Conservation (phyloP, 2,113 vertebrate genomes). For the Hyperopisus bebe region DNA sequence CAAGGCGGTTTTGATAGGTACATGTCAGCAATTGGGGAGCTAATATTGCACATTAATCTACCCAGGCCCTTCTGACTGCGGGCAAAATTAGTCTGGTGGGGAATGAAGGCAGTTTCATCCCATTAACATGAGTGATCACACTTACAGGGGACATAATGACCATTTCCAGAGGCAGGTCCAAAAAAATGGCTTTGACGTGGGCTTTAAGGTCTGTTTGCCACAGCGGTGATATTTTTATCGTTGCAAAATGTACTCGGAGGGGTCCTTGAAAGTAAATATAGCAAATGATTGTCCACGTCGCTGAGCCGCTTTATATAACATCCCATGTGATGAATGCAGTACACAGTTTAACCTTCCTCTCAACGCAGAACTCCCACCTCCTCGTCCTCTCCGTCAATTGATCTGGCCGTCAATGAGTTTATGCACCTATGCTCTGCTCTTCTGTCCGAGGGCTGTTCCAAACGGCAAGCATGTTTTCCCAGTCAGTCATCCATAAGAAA, state of each 20-base stretch:
- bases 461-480: conserved; percentile 11
- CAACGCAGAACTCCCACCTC: conserved; percentile 39
- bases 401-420: conserved; percentile 45
- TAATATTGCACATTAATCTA: neutral
- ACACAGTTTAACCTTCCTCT: conserved; percentile 39
- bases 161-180: neutral
- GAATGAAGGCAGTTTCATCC: conserved; percentile 1
- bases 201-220: conserved; percentile 27
- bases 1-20: neutral
- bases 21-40: neutral
- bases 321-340: conserved; percentile 14
- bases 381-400: conserved; percentile 53
- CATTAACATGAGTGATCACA: neutral
- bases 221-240: conserved; percentile 17
- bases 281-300: conserved; percentile 33
- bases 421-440: conserved; percentile 51
- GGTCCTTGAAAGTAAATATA: conserved; percentile 24
- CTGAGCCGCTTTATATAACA: neutral
- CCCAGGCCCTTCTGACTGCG: neutral
- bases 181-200: conserved; percentile 7
- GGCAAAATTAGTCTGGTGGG: neutral
- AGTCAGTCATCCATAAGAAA: neutral
- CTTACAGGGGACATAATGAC: neutral
- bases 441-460: conserved; percentile 47
- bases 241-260: conserved; percentile 34